These are phyloP conservation scores for Habrosyne pyritoides DNA, from an alignment of 2,888 invertebrate genomes.

Conservation along the genomic window DNA sequence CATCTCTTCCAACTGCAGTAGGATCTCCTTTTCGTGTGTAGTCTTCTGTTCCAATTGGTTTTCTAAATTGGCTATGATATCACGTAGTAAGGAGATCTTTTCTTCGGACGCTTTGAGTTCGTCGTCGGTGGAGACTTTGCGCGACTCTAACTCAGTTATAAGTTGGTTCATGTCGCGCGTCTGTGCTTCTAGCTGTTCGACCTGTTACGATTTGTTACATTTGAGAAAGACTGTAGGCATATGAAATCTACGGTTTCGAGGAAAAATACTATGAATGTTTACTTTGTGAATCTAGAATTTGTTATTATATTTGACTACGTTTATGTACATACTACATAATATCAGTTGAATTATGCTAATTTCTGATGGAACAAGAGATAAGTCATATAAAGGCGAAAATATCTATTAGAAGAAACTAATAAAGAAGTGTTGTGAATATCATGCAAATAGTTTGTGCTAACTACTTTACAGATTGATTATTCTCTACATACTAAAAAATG, in stretches of 20 bases:
- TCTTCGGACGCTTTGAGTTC: slow-evolving; percentile 90
- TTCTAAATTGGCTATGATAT: slow-evolving; percentile 91
- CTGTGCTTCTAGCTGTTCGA: slow-evolving; percentile 91
- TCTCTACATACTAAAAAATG: not conserved
- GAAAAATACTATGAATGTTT: no score
- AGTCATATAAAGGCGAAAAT: not conserved
- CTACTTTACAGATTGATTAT: not conserved
- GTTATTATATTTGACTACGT: not conserved
- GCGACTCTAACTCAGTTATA: slow-evolving; percentile 84
- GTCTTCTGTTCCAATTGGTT: slow-evolving; percentile 88
- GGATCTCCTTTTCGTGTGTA: slow-evolving; percentile 84
- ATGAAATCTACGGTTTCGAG: not conserved
- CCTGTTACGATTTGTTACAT: slow-evolving; percentile 73
- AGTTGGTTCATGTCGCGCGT: slow-evolving; percentile 87
- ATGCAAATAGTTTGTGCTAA: not conserved
- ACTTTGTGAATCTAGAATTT: no score
- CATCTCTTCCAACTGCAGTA: slow-evolving; percentile 83
- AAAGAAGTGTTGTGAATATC: not conserved
- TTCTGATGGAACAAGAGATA: not conserved
- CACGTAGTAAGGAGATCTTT: slow-evolving; percentile 88
- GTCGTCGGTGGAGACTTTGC: slow-evolving; percentile 86
- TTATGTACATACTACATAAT: no score
- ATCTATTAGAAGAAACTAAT: not conserved
- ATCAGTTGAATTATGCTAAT: not conserved
- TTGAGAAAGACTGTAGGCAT: not conserved